Evolutionary conservation across 2,888 invertebrate species (phyloP).

Genomic region (Prostheceraeus crozeri): DNA sequence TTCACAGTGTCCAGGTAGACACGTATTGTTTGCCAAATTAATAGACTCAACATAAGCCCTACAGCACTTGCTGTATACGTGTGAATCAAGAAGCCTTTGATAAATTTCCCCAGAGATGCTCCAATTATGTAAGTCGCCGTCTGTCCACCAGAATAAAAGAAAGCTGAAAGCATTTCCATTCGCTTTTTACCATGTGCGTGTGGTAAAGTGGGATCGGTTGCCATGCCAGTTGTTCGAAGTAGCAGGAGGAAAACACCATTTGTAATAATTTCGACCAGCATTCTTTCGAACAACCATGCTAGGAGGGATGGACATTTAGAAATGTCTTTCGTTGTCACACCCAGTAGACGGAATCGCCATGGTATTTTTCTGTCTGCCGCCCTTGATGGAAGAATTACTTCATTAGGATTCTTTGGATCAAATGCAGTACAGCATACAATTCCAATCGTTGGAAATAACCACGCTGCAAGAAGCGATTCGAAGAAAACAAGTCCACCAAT

Average conservation of each 20-base stretch:
- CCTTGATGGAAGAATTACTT: too few species aligned
- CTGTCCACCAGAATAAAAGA: conserved; percentile 15
- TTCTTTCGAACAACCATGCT: conserved; percentile 16
- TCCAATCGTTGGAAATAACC: too few species aligned
- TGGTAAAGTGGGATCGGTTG: not conserved
- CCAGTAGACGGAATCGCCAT: not conserved
- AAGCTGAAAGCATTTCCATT: conserved; percentile 2
- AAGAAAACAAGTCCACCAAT: conserved; percentile 7
- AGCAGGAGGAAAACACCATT: conserved; percentile 20
- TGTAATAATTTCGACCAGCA: conserved; percentile 11
- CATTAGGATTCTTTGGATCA: too few species aligned
- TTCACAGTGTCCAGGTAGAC: not conserved
- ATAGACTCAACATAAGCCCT: not conserved
- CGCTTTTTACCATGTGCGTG: not conserved
- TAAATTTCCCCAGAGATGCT: conserved; percentile 1
- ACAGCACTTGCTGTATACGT: conserved; percentile 1
- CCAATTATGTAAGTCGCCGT: conserved; percentile 22
- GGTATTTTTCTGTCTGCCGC: not conserved
- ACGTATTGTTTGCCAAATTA: conserved; percentile 29
- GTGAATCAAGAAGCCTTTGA: conserved; percentile 10
- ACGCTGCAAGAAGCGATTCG: too few species aligned
- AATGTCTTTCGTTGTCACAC: conserved; percentile 20
- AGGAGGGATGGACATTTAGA: conserved; percentile 21
- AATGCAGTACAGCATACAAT: too few species aligned
- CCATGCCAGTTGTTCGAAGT: not conserved